phyloP scores from a whole-genome alignment of 2,888 invertebrate genomes.

The Amphiduros pacificus region DNA sequence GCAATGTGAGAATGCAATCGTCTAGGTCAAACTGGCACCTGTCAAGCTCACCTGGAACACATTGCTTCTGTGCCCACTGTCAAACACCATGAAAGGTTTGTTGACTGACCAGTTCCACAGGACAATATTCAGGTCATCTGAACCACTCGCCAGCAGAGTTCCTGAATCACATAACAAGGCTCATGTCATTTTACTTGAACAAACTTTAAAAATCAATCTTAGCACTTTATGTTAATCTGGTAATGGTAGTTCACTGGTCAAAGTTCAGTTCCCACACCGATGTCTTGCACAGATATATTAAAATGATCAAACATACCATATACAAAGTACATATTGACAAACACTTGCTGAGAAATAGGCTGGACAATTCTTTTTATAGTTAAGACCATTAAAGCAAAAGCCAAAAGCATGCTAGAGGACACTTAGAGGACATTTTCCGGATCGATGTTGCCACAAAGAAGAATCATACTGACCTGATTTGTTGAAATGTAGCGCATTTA shows the following conservation, averaged over 20 bases:
- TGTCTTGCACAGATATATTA: background rate
- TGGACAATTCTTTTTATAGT: too few relatives aligned
- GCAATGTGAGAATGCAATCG: background rate
- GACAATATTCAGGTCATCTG: conserved; percentile 83
- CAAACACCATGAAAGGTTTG: conserved; percentile 69
- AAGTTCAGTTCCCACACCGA: background rate
- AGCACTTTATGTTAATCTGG: too few relatives aligned
- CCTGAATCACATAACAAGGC: conserved; percentile 53
- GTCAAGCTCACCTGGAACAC: conserved; percentile 74
- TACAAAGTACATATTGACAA: too few relatives aligned
- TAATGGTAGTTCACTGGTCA: too few relatives aligned
- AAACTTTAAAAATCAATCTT: too few relatives aligned
- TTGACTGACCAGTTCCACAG: conserved; percentile 90
- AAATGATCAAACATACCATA: background rate
- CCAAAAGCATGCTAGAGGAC: too few relatives aligned
- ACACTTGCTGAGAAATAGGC: too few relatives aligned
- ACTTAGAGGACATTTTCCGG: too few relatives aligned
- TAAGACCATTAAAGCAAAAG: too few relatives aligned
- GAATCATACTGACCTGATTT: conserved; percentile 63
- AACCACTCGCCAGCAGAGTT: conserved; percentile 80
- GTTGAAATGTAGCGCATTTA: conserved; percentile 90
- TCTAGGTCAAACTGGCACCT: too few relatives aligned
- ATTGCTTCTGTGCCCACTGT: conserved; percentile 83
- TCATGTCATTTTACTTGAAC: too few relatives aligned
- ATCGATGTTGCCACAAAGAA: too few relatives aligned